Evolutionary conservation across 2,888 invertebrate genomes (phyloP), one percentile per base, ranked within the genome.

Genomic region (Athripsodes cinereus): DNA sequence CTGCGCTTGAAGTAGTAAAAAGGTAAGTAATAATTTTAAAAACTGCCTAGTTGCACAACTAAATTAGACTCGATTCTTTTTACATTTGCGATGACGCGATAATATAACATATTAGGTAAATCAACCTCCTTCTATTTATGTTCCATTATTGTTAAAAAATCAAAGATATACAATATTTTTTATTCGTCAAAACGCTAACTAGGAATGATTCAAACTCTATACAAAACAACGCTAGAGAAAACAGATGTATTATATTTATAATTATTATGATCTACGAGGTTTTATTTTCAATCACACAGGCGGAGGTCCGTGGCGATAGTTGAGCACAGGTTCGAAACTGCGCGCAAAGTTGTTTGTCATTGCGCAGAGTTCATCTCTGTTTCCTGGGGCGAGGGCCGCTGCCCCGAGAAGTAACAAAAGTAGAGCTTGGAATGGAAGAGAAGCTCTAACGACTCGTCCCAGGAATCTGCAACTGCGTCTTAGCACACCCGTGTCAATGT

Each of bases 351-450:
- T 87, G 74, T 92, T 92, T 66, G 89, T 84, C 70, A 95, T 83
- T 74, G 89, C 88, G 72, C 94, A 91, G 63, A 86, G 85, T 70
- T 92, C 92, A 68, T 88, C 87, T 74, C 91, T 90, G 64, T 89
- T 85, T 73, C 90, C 87, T 3, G 95, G 95, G 55, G 97, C 90
- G 67, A 98, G 81, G 54, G 95, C 90, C 53, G 96, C 96, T 60
- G 94, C 90, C 59, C 96, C 96, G 69, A 98, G 83, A 67, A 98
- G 83, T 62, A 97, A 81, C 67, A 97, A 82, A 80, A 98, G 89
- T 68, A 98, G 79, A 62, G 95, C 93, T 79, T 98, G 96, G 72
- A 98, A 90, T 54, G 96, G 96, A 65, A 96, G 81, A 20, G 96
- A 93, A 55, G 94, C 91, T 70, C 94, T 84, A 65, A 95, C 84